A percentile compares a stretch with the other conserved stretches of the same genome.
Conservation (phyloP, 2,888 invertebrate species). For the Drosophila limbata region DNA sequence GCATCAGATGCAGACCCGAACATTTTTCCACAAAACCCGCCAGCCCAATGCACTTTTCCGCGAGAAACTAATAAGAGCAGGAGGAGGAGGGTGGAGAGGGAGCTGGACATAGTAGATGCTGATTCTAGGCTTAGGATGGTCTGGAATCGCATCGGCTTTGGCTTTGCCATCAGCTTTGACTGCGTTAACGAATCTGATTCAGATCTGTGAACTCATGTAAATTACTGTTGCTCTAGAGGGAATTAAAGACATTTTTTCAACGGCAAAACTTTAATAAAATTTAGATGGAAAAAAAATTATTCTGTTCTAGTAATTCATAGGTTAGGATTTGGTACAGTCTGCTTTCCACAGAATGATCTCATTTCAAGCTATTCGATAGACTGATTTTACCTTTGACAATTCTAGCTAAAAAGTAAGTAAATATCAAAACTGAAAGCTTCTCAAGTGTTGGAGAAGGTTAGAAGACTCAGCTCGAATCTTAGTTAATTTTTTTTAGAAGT, state of each 20-base stretch:
- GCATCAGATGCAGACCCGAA: constrained; percentile 39
- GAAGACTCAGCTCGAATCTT: too few species aligned
- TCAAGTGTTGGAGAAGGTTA: too few species aligned
- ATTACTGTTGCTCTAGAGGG: neutral
- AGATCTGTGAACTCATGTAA: constrained; percentile 5
- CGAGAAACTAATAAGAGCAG: constrained; percentile 51
- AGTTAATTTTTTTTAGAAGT: too few species aligned
- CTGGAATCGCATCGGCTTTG: constrained; percentile 6
- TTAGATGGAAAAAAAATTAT: neutral
- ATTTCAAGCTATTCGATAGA: neutral
- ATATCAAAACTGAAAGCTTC: too few species aligned
- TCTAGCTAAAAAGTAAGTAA: too few species aligned
- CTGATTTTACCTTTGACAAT: neutral
- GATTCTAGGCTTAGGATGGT: constrained; percentile 1
- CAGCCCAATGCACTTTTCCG: constrained; percentile 61
- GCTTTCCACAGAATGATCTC: too few species aligned
- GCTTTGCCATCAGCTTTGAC: constrained; percentile 28
- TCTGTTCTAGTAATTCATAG: neutral
- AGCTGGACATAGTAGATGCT: neutral
- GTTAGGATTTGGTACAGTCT: too few species aligned
- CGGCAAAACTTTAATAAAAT: neutral
- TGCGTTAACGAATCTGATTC: constrained; percentile 36
- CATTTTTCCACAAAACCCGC: constrained; percentile 62
- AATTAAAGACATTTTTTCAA: neutral
- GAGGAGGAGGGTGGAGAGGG: neutral